These are phyloP conservation scores for Varanus salvator DNA, from an alignment of 2,113 vertebrate genomes.

Conservation along the genomic window DNA sequence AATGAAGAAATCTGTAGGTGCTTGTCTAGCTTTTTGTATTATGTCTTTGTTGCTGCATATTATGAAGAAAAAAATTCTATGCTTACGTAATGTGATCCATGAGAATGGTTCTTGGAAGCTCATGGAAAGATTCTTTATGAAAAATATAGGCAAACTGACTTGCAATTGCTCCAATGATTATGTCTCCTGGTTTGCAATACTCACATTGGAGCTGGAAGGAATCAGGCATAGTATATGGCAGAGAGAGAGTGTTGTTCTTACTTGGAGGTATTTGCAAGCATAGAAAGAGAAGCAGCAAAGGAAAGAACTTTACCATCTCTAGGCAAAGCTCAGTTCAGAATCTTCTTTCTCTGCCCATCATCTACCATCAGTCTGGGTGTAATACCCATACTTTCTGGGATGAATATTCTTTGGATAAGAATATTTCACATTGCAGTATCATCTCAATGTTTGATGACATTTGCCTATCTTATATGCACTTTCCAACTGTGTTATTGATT, in stretches of 20 bases:
- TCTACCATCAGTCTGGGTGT: no score
- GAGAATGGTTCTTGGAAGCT: neutral
- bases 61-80: neutral
- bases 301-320: neutral
- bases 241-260: neutral
- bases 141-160: neutral
- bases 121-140: neutral
- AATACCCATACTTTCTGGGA: no score
- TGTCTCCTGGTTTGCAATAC: neutral
- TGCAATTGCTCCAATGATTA: slow-evolving; percentile 1
- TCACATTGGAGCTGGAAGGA: neutral
- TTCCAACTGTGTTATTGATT: no score
- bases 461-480: no score
- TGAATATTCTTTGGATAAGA: no score
- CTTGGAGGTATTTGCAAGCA: neutral
- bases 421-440: no score
- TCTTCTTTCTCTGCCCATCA: no score
- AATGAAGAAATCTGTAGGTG: no score
- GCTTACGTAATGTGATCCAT: neutral
- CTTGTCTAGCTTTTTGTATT: no score
- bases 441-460: no score
- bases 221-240: neutral
- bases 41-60: no score
- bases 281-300: neutral
- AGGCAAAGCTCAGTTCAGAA: neutral